These are phyloP conservation scores for Malacosoma neustria DNA, from an alignment of 2,888 invertebrate genomes.

Conservation along the genomic window DNA sequence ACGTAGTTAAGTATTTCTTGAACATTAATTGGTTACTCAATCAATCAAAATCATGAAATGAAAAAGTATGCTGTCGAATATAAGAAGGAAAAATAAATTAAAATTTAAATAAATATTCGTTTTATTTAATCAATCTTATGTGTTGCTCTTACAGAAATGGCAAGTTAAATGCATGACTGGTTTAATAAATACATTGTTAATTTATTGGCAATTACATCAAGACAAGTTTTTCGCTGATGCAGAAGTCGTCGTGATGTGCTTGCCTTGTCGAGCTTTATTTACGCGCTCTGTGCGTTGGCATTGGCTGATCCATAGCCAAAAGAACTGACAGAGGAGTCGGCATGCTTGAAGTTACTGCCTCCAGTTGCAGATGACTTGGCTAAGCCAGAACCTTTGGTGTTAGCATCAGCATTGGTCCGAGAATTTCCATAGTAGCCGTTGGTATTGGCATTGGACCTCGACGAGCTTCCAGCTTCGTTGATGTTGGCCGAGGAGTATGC, in stretches of 20 bases:
- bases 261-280: conserved; percentile 26
- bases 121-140: conserved; percentile 1
- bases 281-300: conserved; percentile 42
- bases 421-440: conserved; percentile 18
- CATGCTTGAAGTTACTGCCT: conserved; percentile 35
- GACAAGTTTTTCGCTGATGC: conserved; percentile 46
- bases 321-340: conserved; percentile 41
- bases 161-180: background rate
- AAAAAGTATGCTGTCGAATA: too few species aligned
- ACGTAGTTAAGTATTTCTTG: too few species aligned
- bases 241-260: conserved; percentile 61
- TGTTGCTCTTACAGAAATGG: background rate
- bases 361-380: conserved; percentile 39
- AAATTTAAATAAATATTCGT: background rate
- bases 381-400: conserved; percentile 36
- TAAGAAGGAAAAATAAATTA: too few species aligned
- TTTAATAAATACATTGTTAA: conserved; percentile 1
- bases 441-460: conserved; percentile 24
- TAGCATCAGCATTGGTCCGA: conserved; percentile 34
- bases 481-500: conserved; percentile 30
- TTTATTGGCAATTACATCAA: conserved; percentile 49
- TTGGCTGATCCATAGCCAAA: conserved; percentile 38
- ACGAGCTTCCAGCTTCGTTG: conserved; percentile 25
- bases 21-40: too few species aligned
- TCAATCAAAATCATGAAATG: too few species aligned